Evolutionary conservation across 2,888 invertebrate species (phyloP), one percentile per base, ranked within the genome.

Genomic region (Amphipoea oculea): DNA sequence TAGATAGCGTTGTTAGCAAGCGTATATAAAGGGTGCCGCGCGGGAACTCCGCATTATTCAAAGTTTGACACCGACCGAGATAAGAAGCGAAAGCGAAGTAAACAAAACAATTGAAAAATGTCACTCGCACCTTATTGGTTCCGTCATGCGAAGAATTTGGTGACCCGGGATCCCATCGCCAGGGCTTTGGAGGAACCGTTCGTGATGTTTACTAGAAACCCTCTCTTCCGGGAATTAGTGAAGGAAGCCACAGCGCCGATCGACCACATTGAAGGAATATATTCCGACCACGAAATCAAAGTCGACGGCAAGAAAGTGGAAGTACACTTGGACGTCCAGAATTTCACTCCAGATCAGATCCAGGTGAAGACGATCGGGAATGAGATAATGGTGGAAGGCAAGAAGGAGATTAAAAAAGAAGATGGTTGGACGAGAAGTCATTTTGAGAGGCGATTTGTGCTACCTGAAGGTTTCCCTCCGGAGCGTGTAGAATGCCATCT

Each of bases 281-380:
- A 97, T 89, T 97, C 97, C 40, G 97, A 97, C 23, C 97, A 97
- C 1, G 97, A 97, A 79, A 95, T 98, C 9, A 96, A 97, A 81
- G 94, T 96, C 40, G 98, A 98, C 90, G 97, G 97, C n/a, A 97
- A 98, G 89, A 98, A 98, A 81, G 98, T 98, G 85, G 98, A 98
- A 91, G 98, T 98, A 17, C 97, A 97, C 86, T 94, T 98, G 89
- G 98, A 98, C 91, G 98, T 98, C 0, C 97, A 98, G 90, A 98
- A 98, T 89, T 99, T 98, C 90, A 96, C 97, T n/a, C 98, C 98
- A 0, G 97, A 98, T 29, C 98, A 99, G 93, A 98, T 99, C 62
- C 97, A 97, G 14, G 98, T 99, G 40, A 98, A 98, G 93, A 98
- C 98, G 0, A 97, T 98, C 0, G 98, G 98, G 12, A 97, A 98